Percentiles rank a stretch among this genome's conserved stretches.
These are phyloP conservation scores for Vulpes lagopus DNA, from an alignment of 2,113 vertebrate genomes.

Conservation along the genomic window DNA sequence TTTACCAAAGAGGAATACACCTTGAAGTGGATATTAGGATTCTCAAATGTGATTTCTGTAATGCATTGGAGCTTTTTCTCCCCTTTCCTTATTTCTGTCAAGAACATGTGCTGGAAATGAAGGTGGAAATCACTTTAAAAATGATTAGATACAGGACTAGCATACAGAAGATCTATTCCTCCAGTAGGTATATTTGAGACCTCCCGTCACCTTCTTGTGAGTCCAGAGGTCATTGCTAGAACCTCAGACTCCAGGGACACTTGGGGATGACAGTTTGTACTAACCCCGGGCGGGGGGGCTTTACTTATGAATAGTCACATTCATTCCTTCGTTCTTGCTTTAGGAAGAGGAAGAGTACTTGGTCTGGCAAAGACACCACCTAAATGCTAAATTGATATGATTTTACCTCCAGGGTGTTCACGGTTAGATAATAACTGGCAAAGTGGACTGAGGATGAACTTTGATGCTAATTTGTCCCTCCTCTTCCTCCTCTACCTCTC, in stretches of 20 bases:
- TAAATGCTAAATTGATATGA: neutral
- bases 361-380: neutral
- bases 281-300: neutral
- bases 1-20: conserved; percentile 78
- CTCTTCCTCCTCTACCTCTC: neutral
- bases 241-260: neutral
- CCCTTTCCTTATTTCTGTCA: conserved; percentile 27
- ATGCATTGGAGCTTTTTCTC: conserved; percentile 27
- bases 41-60: conserved; percentile 69
- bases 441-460: neutral
- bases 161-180: neutral
- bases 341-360: neutral
- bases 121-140: conserved; percentile 46
- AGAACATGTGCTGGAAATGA: conserved; percentile 47
- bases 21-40: conserved; percentile 75
- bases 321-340: neutral
- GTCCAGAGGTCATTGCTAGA: neutral
- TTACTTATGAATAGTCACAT: neutral
- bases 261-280: neutral
- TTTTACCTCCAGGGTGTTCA: neutral
- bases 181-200: neutral
- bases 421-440: neutral
- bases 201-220: neutral
- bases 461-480: neutral
- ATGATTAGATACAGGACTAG: neutral